Conservation (phyloP, 2,113 vertebrate genomes). For the Saimiri boliviensis region DNA sequence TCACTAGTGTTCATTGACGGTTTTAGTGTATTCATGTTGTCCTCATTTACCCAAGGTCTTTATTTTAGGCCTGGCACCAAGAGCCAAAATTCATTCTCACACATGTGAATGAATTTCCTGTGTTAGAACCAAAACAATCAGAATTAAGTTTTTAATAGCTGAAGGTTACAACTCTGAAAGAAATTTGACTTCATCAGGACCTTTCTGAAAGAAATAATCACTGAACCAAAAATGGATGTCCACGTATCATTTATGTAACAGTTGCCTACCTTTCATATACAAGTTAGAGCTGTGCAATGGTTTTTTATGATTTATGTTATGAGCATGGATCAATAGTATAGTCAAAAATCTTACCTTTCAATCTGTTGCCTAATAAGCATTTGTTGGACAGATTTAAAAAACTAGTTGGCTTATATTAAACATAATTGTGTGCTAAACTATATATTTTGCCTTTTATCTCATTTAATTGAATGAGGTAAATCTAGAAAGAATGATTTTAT, state of each 20-base stretch:
- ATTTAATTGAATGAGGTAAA: background rate
- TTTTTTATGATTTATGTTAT: background rate
- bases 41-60: background rate
- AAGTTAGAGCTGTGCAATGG: background rate
- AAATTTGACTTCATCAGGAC: conserved; percentile 15
- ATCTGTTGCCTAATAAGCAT: background rate
- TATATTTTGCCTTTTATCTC: background rate
- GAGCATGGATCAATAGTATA: background rate
- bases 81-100: background rate
- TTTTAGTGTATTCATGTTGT: background rate
- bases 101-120: conserved; percentile 20
- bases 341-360: background rate
- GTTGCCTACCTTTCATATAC: background rate
- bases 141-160: background rate
- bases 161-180: background rate
- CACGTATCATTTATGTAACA: background rate
- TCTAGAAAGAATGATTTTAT: background rate
- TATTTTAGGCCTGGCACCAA: conserved; percentile 20
- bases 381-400: background rate
- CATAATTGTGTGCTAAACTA: background rate
- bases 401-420: background rate
- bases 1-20: background rate
- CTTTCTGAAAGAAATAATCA: background rate
- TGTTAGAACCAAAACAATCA: conserved; percentile 39
- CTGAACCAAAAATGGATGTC: background rate